These are phyloP conservation scores for Rhamnusium bicolor DNA, from an alignment of 2,888 invertebrate species.

Conservation along the genomic window DNA sequence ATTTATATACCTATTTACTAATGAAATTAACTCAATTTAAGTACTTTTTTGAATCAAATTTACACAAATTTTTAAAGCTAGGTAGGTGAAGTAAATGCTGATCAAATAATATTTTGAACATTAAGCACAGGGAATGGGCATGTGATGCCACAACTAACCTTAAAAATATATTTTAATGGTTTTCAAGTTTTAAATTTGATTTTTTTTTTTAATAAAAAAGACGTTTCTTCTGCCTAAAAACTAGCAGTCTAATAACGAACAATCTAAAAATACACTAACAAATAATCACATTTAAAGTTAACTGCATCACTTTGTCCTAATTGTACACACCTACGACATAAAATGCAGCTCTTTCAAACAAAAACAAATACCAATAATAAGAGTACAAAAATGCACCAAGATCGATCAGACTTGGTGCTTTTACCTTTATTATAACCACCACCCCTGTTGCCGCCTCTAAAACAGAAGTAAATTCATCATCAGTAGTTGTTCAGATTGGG, in stretches of 20 bases:
- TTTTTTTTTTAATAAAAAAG: no score
- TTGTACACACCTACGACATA: not conserved
- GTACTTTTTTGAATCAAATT: not conserved
- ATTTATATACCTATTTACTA: not conserved
- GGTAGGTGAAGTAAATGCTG: no score
- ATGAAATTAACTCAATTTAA: not conserved
- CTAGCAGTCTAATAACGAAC: no score
- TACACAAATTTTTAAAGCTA: no score
- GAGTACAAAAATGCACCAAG: conserved; percentile 80
- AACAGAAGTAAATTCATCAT: conserved; percentile 88
- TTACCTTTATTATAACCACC: conserved; percentile 98
- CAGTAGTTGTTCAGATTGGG: conserved; percentile 69
- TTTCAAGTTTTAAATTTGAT: not conserved
- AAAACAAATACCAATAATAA: conserved; percentile 56
- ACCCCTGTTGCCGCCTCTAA: conserved; percentile 96
- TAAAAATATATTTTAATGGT: not conserved
- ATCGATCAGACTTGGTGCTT: conserved; percentile 84
- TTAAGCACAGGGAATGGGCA: not conserved
- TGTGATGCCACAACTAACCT: not conserved
- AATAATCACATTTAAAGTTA: not conserved
- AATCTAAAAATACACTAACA: no score
- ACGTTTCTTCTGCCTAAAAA: no score
- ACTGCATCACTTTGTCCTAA: not conserved
- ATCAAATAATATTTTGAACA: no score
- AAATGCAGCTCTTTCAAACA: conserved; percentile 55